Base-by-base conservation (phyloP, 1,140 invertebrate genomes). In the Bombus superbus region DNA sequence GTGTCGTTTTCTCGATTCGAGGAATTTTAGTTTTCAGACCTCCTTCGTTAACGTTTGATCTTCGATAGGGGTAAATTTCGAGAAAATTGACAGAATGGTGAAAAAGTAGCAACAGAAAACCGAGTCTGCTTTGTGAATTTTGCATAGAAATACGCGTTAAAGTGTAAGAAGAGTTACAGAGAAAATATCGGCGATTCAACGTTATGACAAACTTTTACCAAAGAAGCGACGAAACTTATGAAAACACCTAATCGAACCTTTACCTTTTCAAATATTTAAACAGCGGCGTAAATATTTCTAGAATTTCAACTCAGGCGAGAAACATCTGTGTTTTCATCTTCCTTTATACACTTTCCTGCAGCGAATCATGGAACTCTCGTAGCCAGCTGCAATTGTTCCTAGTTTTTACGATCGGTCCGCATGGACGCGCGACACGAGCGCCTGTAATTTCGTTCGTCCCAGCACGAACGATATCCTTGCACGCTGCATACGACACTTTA, bases 331-430 rank as follows among this genome's bases (percentile, higher is more conserved):
- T 32, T 68, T 66, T 68, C 77, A 35, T 74, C 18, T 73, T 32
- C n/a, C 40, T 9, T 1, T 44, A 74, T n/a, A 11, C 28, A 25
- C 5, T 32, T 68, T 28, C 18, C 8, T 18, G 32, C 22, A 11
- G 28, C 42, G n/a, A 57, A 59, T 81, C 69, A 62, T 18, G 68
- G 38, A 32, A 59, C 42, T 71, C 44, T 3, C 9, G 40, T 81
- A 9, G 5, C 15, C 13, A n/a, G n/a, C 28, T 75, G 64, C 73
- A 68, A 87, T 88, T 28, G 42, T 53, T 59, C 75, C n/a, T 53
- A 64, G 74, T 59, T 87, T 88, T 88, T 80, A 83, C 85, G 85
- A 83, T 47, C 44, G 35, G 47, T 15, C 53, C 53, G 59, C 22
- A 68, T 28, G 32, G 53, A 38, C 64, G 53, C 81, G 44, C 64